Evolutionary conservation across 2,797 vertebrate genomes (phyloP).

Genomic region (Potorous gilbertii): DNA sequence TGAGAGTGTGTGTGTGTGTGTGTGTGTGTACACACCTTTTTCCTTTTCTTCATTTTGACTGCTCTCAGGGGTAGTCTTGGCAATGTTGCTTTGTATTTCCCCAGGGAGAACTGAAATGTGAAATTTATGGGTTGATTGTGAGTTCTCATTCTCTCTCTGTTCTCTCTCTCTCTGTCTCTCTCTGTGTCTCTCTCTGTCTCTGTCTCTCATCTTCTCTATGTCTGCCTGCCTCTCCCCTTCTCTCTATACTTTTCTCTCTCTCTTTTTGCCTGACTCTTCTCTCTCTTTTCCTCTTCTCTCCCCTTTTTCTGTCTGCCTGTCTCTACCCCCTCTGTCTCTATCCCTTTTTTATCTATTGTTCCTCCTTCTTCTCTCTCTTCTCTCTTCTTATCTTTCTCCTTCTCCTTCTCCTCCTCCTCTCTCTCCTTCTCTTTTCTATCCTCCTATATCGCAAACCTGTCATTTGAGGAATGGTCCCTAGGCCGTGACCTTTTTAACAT

Average conservation of each 20-base stretch:
- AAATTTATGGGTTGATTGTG: constrained; percentile 18
- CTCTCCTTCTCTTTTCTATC: neutral
- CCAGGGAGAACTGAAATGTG: constrained; percentile 5
- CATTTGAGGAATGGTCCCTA: constrained; percentile 34
- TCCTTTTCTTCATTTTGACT: neutral
- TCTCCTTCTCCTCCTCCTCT: too few relatives aligned
- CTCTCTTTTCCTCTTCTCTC: neutral
- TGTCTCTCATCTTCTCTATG: neutral
- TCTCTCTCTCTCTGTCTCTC: neutral
- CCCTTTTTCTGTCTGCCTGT: too few relatives aligned
- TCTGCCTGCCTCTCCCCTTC: too few relatives aligned
- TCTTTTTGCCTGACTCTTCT: neutral
- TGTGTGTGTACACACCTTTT: neutral
- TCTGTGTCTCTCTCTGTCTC: too few relatives aligned
- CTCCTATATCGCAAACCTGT: constrained; percentile 14
- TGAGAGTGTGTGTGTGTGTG: neutral
- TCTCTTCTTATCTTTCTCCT: neutral
- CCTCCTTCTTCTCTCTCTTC: too few relatives aligned
- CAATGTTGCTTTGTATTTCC: neutral
- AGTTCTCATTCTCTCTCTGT: neutral
- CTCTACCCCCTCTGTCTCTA: too few relatives aligned
- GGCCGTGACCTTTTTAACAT: constrained; percentile 7
- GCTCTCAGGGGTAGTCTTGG: neutral
- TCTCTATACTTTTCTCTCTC: too few relatives aligned
- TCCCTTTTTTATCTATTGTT: too few relatives aligned